A percentile compares a stretch with the other conserved stretches of the same genome.
These are phyloP conservation scores for Cryptomyrus ogoouensis DNA, from an alignment of 2,113 vertebrate genomes.

Conservation along the genomic window DNA sequence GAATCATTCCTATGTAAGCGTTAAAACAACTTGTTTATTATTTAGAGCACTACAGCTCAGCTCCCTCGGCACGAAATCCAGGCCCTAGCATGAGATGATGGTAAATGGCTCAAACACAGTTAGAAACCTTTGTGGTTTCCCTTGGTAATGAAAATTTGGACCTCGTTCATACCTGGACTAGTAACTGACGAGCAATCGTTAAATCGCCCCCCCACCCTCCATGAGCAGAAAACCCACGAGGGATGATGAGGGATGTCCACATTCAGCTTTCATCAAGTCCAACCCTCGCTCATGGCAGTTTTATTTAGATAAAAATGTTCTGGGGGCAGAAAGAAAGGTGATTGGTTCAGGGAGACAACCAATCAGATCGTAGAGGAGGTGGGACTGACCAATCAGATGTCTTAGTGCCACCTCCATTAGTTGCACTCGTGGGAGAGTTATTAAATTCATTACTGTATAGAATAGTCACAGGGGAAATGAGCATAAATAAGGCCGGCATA, in stretches of 20 bases:
- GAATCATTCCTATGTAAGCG: neutral
- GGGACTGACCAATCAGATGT: no score
- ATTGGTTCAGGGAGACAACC: no score
- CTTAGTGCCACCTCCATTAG: no score
- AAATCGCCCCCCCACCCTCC: neutral
- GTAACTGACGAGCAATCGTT: neutral
- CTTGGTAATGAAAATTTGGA: neutral
- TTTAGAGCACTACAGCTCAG: neutral
- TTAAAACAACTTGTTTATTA: neutral
- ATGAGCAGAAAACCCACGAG: slow-evolving; percentile 17
- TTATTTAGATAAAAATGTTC: no score
- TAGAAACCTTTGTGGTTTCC: neutral
- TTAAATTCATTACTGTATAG: slow-evolving; percentile 36
- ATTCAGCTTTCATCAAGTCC: slow-evolving; percentile 20
- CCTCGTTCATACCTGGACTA: neutral
- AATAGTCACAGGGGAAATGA: neutral
- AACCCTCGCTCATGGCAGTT: slow-evolving; percentile 27
- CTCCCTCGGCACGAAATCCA: neutral
- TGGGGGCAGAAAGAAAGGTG: no score
- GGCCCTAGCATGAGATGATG: neutral
- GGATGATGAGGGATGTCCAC: neutral
- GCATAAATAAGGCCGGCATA: slow-evolving; percentile 31
- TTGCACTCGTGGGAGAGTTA: slow-evolving; percentile 11
- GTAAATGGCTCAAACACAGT: neutral
- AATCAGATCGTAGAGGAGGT: no score